phyloP scores from a whole-genome alignment of 2,113 vertebrate genomes.

The Albula glossodonta region DNA sequence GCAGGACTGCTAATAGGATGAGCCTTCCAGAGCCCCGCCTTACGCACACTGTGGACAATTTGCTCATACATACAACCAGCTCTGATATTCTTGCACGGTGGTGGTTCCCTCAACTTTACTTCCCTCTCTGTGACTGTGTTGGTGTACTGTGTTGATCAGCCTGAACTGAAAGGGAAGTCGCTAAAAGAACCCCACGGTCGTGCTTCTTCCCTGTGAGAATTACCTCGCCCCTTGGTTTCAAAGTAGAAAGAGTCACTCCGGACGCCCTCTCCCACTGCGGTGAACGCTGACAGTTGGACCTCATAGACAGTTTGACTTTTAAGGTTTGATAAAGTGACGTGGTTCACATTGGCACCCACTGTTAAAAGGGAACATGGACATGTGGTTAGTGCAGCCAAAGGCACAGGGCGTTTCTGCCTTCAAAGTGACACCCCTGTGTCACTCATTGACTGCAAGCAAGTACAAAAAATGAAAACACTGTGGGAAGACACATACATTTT shows the following conservation, averaged over 20 bases:
- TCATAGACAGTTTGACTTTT: conserved; percentile 54
- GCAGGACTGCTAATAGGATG: too few relatives aligned
- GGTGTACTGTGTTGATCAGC: not conserved
- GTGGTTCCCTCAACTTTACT: not conserved
- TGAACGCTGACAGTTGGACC: conserved; percentile 75
- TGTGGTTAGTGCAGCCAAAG: too few relatives aligned
- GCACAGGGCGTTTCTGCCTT: too few relatives aligned
- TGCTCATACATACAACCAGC: not conserved
- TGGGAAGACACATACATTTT: not conserved
- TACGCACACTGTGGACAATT: too few relatives aligned
- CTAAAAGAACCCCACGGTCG: not conserved
- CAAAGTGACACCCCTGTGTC: too few relatives aligned
- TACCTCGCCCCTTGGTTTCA: conserved; percentile 50
- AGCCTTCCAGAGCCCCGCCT: too few relatives aligned
- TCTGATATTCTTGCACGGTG: not conserved
- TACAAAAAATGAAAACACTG: too few relatives aligned
- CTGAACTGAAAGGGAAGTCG: not conserved
- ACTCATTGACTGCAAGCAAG: too few relatives aligned
- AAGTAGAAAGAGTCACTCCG: conserved; percentile 47
- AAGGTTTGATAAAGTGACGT: conserved; percentile 55
- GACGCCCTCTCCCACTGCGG: conserved; percentile 68
- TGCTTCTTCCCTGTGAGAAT: not conserved
- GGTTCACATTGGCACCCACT: conserved; percentile 58
- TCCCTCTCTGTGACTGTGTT: not conserved
- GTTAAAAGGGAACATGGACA: conserved; percentile 16